Evolutionary conservation across 2,797 vertebrate genomes (phyloP), one percentile per base, ranked within the genome.

Genomic region (Eulemur mongoz): DNA sequence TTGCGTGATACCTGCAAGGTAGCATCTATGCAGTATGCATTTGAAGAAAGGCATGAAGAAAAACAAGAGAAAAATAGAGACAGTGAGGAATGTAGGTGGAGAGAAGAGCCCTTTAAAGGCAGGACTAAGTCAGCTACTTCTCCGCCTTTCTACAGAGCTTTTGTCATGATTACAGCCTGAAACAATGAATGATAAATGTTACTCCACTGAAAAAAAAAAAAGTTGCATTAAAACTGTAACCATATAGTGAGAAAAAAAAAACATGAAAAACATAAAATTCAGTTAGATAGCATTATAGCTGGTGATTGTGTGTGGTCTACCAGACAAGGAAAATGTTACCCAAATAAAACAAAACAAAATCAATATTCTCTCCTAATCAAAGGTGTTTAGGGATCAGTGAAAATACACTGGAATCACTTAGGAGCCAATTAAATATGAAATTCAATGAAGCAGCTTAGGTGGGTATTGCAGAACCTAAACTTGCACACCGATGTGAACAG

Each of bases 271-370:
- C 72, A 30, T 32, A 0, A 67, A 91, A 63, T 13, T 50, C n/a
- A 69, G 12, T 65, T 50, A 83, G 14, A 78, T 67, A 40, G 8
- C 73, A 95, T 89, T 43, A 48, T 50, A 70, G 63, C n/a, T 65
- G 17, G 50, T 90, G 14, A 92, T 32, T 4, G 0, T 43, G 11
- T 92, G 27, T 50, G 40, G 0, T 91, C 30, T 11, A 48, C 7
- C 27, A 67, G 30, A 43, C 18, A 40, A 10, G 15, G 0, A 73
- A 65, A 63, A 83, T 45, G 2, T 76, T 73, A 35, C 18, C 18
- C 69, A 86, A 95, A 72, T 17, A 54, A 95, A 78, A 67, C 23
- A 67, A 96, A 84, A 76, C 40, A 54, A 84, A 80, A 82, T 40
- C 5, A 50, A 70, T 43, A 35, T 35, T 69, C 5, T 38, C 3